phyloP scores from a whole-genome alignment of 2,888 invertebrate species.

The Cylloceria caligata region DNA sequence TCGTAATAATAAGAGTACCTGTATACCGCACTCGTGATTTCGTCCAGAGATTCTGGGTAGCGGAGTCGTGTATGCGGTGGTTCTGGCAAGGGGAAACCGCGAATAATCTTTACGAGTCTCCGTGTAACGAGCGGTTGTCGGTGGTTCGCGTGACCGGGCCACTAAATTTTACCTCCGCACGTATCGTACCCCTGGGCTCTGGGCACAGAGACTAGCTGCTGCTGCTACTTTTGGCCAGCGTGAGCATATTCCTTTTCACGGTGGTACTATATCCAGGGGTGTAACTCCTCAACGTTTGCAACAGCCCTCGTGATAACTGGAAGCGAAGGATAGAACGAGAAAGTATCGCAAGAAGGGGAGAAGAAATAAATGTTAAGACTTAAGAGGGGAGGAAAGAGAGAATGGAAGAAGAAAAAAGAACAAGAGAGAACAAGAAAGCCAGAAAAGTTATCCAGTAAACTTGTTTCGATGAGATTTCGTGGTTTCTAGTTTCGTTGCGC shows the following conservation, averaged over 20 bases:
- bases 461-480: conserved; percentile 9
- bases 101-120: conserved; percentile 65
- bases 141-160: conserved; percentile 66
- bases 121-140: conserved; percentile 66
- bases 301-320: conserved; percentile 9
- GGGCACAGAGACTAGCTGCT: background rate
- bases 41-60: conserved; percentile 58
- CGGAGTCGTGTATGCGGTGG: conserved; percentile 49
- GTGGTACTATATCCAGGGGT: background rate
- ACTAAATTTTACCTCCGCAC: conserved; percentile 59
- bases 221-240: conserved; percentile 15
- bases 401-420: conserved; percentile 21
- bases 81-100: conserved; percentile 46
- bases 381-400: conserved; percentile 8
- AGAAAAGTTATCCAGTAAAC: background rate
- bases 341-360: conserved; percentile 9
- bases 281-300: conserved; percentile 10
- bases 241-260: conserved; percentile 26
- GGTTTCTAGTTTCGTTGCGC: conserved; percentile 17
- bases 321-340: conserved; percentile 37
- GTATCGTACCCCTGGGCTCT: conserved; percentile 14
- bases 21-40: conserved; percentile 57
- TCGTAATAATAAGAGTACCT: conserved; percentile 58
- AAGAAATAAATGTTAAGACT: background rate
- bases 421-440: background rate